These are phyloP conservation scores for Platycnemis pennipes DNA, from an alignment of 2,888 invertebrate genomes.

Conservation along the genomic window DNA sequence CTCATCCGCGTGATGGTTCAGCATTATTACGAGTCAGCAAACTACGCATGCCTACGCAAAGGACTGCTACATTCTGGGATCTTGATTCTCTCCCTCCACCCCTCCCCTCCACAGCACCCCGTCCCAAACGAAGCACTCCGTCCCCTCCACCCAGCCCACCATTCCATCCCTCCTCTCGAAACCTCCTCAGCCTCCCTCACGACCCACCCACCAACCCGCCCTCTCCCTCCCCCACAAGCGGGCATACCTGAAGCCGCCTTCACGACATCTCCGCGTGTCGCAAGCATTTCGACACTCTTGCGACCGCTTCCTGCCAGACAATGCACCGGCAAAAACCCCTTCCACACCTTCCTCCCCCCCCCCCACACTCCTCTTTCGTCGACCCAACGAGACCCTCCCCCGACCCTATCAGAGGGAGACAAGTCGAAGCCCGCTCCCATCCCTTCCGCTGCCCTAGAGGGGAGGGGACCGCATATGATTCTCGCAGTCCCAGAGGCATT, in stretches of 20 bases:
- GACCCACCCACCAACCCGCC: not conserved
- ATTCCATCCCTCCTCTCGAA: not conserved
- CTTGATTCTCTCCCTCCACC: not conserved
- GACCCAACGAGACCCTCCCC: too few relatives aligned
- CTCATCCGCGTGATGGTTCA: not conserved
- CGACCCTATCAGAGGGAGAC: too few relatives aligned
- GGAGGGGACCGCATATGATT: not conserved
- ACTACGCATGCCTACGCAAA: not conserved
- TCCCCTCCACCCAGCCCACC: not conserved
- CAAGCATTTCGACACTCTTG: constrained; percentile 30
- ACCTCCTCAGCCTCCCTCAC: constrained; percentile 28
- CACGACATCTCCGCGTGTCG: constrained; percentile 50
- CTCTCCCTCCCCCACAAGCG: not conserved
- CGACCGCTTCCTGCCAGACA: constrained; percentile 35
- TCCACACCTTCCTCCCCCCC: not conserved
- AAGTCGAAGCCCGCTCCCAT: not conserved
- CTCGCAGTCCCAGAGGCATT: too few relatives aligned
- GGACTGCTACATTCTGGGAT: not conserved
- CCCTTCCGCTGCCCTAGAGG: not conserved
- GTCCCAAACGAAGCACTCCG: not conserved
- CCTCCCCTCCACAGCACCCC: not conserved
- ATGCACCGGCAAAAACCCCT: constrained; percentile 39
- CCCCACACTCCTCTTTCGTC: not conserved
- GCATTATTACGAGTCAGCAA: not conserved
- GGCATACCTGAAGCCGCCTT: constrained; percentile 10